These are phyloP conservation scores for Prietella phreatophila DNA, from an alignment of 2,113 vertebrate genomes.

Conservation along the genomic window DNA sequence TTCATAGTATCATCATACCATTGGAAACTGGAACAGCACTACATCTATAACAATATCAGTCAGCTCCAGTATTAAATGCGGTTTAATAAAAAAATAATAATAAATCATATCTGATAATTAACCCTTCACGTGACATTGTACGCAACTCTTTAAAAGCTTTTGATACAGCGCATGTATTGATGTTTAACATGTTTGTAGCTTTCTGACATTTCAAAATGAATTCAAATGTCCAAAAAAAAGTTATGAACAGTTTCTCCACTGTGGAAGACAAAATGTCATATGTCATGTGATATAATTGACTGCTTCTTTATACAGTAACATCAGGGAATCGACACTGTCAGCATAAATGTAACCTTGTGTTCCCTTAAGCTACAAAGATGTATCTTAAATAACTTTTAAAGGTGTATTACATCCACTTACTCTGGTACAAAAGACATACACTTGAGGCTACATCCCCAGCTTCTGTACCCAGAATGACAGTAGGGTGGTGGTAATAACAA, in stretches of 20 bases:
- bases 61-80: not conserved
- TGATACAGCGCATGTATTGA: not conserved
- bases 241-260: not conserved
- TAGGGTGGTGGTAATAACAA: slow-evolving; percentile 6
- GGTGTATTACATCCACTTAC: not conserved
- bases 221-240: not conserved
- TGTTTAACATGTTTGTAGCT: not conserved
- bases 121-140: not conserved
- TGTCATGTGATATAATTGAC: not conserved
- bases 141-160: not conserved
- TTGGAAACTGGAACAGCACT: not conserved
- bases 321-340: not conserved
- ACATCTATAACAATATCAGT: not conserved
- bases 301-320: not conserved
- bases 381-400: not conserved
- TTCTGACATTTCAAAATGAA: not conserved
- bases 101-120: not conserved
- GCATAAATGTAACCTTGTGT: too few species aligned
- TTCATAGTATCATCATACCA: slow-evolving; percentile 5
- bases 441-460: not conserved
- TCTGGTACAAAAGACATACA: not conserved
- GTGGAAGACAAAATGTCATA: not conserved
- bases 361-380: not conserved
- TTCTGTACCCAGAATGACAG: not conserved
- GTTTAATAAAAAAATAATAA: slow-evolving; percentile 3